Evolutionary conservation across 2,888 invertebrate species (phyloP).

Genomic region (Nasonia oneida): DNA sequence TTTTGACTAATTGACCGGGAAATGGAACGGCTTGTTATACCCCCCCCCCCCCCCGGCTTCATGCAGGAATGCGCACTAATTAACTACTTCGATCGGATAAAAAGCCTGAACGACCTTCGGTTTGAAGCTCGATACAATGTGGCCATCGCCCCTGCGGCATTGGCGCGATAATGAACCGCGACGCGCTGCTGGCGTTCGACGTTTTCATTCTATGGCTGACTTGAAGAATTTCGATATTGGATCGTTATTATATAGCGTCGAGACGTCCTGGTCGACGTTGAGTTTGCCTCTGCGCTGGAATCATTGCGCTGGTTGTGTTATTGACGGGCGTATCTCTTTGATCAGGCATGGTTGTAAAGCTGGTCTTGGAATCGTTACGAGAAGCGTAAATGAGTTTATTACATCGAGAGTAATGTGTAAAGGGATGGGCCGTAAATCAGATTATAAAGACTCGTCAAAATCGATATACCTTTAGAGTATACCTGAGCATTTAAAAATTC

Average conservation of each 20-base stretch:
- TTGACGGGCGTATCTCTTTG: too few relatives aligned
- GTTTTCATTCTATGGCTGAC: constrained; percentile 11
- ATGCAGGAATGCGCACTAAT: constrained; percentile 45
- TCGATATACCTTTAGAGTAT: too few relatives aligned
- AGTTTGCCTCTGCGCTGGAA: neutral
- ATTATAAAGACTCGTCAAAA: too few relatives aligned
- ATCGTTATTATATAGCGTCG: neutral
- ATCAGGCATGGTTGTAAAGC: too few relatives aligned
- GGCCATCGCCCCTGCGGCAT: neutral
- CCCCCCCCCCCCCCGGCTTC: neutral
- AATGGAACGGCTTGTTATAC: constrained; percentile 57
- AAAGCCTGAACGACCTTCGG: neutral
- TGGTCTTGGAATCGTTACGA: too few relatives aligned
- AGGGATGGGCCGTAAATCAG: too few relatives aligned
- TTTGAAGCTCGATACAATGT: neutral
- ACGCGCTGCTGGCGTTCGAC: constrained; percentile 27
- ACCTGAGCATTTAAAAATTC: too few relatives aligned
- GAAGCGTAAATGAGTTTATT: too few relatives aligned
- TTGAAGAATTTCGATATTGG: neutral
- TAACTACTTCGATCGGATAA: constrained; percentile 54
- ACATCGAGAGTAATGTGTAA: too few relatives aligned
- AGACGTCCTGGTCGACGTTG: neutral
- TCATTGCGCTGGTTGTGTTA: too few relatives aligned
- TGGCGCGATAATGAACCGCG: constrained; percentile 43
- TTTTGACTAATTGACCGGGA: constrained; percentile 64